Conservation (phyloP, 2,888 invertebrate genomes). For the Orgyia antiqua region DNA sequence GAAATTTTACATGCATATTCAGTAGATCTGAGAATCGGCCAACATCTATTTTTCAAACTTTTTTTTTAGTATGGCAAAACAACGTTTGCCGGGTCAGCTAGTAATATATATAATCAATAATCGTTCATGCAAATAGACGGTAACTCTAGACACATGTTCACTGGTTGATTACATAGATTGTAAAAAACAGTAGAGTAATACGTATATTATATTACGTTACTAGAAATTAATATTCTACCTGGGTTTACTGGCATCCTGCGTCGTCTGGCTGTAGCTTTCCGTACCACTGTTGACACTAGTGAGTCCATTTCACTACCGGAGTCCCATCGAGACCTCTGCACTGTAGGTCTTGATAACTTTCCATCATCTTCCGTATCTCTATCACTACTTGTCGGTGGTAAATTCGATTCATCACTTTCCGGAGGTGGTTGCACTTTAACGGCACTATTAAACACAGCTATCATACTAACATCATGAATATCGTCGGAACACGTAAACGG, state of each 20-base stretch:
- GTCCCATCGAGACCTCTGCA: conserved; percentile 61
- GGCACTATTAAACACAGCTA: conserved; percentile 48
- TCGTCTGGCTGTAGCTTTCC: conserved; percentile 81
- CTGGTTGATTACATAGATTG: background rate
- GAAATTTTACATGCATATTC: too few species aligned
- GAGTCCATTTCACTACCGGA: conserved; percentile 79
- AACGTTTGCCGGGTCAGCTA: too few species aligned
- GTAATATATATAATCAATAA: too few species aligned
- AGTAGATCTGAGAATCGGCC: too few species aligned
- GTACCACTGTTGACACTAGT: conserved; percentile 80
- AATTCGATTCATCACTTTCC: conserved; percentile 69
- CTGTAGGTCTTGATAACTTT: conserved; percentile 42
- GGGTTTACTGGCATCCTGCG: conserved; percentile 71
- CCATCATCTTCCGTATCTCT: conserved; percentile 73
- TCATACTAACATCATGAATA: conserved; percentile 52
- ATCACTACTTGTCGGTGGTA: conserved; percentile 70
- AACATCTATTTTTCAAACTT: too few species aligned
- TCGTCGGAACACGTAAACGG: conserved; percentile 62
- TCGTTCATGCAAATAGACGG: too few species aligned
- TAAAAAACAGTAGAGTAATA: background rate
- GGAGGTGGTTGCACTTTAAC: conserved; percentile 49
- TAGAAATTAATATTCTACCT: conserved; percentile 37
- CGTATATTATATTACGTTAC: background rate
- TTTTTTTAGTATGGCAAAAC: too few species aligned
- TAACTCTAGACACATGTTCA: too few species aligned